phyloP scores from a whole-genome alignment of 2,888 invertebrate genomes.

The Mythimna impura region DNA sequence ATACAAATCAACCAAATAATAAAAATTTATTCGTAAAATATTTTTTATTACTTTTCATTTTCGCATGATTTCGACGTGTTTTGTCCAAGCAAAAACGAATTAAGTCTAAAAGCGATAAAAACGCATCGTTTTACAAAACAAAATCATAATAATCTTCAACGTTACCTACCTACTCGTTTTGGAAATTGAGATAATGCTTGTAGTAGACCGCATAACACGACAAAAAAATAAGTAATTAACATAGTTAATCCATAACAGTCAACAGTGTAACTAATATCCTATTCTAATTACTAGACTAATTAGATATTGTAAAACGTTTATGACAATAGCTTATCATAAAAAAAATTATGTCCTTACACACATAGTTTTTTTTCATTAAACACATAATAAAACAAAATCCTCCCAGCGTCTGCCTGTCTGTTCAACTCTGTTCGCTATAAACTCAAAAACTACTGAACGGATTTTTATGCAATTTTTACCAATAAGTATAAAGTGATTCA shows the following conservation, averaged over 20 bases:
- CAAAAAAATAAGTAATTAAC: not conserved
- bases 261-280: not conserved
- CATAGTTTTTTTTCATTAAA: too few relatives aligned
- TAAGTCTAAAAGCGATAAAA: constrained; percentile 25
- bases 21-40: not conserved
- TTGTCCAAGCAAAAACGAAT: constrained; percentile 21
- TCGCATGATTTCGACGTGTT: constrained; percentile 3
- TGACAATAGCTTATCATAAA: not conserved
- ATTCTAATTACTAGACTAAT: constrained; percentile 5
- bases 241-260: not conserved
- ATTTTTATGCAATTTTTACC: too few relatives aligned
- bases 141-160: constrained; percentile 16
- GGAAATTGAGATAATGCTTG: not conserved
- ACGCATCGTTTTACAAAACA: constrained; percentile 10
- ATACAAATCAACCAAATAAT: not conserved
- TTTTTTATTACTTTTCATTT: not conserved
- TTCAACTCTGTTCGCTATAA: too few relatives aligned
- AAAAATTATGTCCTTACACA: not conserved
- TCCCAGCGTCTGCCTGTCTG: too few relatives aligned
- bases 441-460: too few relatives aligned
- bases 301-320: not conserved
- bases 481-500: too few relatives aligned
- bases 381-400: too few relatives aligned
- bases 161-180: not conserved
- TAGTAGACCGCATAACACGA: not conserved